Evolutionary conservation across 2,888 invertebrate species (phyloP), one percentile per base, ranked within the genome.

Genomic region (Tetrapedia diversipes): DNA sequence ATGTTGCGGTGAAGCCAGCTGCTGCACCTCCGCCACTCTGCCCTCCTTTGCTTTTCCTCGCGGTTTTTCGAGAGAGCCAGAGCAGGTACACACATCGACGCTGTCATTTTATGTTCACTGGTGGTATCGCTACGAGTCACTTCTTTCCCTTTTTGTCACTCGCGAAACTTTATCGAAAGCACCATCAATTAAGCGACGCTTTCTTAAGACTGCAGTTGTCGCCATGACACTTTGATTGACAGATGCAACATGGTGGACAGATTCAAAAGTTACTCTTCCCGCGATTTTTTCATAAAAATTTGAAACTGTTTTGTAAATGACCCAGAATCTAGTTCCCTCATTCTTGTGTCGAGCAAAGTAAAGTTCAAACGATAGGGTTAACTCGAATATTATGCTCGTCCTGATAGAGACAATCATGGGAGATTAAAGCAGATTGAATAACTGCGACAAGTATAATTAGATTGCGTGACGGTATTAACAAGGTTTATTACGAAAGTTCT

Each of bases 1-100:
- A 89, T 88, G 89, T 88, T 88, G 83, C 83, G 82, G 83, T 82
- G 81, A 85, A 81, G 79, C 84, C 86, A 89, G 88, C 89, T 87
- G 90, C 86, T 75, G 83, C 82, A 64, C 80, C 82, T 76, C 77
- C 76, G 75, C 71, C 67, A 47, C 68, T 68, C 71, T 82, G 79
- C 69, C 82, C 78, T 83, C 84, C 76, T 79, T 82, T 84, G 80
- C 86, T 86, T 84, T 86, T 84, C 82, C 84, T 82, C 84, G 78
- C 81, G 76, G 77, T 75, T 83, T 84, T 84, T 84, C 82, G 80
- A 84, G 79, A 79, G 79, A 34, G 61, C 59, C 66, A 56, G 22
- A 68, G 78, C 81, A 84, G 83, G 83, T 82, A 82, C 79, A 73
- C 57, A 47, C 77, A 53, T 51, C 53, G 53, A 56, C 37, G 43